Evolutionary conservation across 2,113 vertebrate genomes (phyloP).

Genomic region (Varanus salvator): DNA sequence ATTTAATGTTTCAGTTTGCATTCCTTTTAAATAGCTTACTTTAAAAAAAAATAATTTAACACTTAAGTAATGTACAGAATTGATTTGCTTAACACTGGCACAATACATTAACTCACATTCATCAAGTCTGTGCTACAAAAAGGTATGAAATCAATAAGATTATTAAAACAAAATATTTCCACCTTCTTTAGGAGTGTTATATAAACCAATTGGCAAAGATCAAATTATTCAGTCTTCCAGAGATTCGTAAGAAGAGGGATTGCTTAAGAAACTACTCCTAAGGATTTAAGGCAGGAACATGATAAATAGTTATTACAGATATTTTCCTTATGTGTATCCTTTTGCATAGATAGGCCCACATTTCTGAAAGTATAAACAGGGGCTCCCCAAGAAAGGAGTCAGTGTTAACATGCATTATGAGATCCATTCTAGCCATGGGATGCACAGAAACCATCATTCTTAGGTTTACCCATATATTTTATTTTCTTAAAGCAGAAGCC

Average conservation of each 20-base stretch:
- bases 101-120: not conserved
- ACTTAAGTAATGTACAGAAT: slow-evolving; percentile 43
- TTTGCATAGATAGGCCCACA: not conserved
- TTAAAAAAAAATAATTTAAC: not conserved
- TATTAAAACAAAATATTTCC: not conserved
- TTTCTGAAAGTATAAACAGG: not conserved
- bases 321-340: not conserved
- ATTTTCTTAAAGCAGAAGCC: not conserved
- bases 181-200: not conserved
- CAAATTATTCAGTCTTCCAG: not conserved
- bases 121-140: not conserved
- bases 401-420: not conserved
- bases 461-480: not conserved
- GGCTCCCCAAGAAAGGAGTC: not conserved
- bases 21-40: slow-evolving; percentile 27
- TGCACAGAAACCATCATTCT: too few relatives aligned
- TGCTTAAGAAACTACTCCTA: not conserved
- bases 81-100: slow-evolving; percentile 12
- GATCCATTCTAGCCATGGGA: not conserved
- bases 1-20: slow-evolving; percentile 35
- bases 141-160: not conserved
- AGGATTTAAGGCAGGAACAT: not conserved
- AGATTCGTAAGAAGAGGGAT: not conserved
- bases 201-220: not conserved
- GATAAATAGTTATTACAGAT: not conserved